Base-by-base conservation (phyloP, 2,113 vertebrate genomes). In the Tachycineta bicolor region DNA sequence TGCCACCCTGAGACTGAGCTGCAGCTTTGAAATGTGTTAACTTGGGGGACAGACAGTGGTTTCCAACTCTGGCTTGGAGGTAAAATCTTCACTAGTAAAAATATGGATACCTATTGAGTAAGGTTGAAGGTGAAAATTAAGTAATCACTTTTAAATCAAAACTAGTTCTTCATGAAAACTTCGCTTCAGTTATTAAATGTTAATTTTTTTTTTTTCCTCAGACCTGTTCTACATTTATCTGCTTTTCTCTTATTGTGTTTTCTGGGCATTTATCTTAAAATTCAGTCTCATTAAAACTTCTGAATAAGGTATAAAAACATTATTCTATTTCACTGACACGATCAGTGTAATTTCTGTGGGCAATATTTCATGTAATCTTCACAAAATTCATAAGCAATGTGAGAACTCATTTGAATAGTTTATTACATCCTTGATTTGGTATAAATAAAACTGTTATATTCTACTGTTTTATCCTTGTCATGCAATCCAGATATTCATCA, bases 331-430 rank as follows among this genome's bases (percentile, higher is more conserved):
- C 74, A 85, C 18, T 85, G 80, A 94, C 46, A 55, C 24, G n/a
- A 47, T 65, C 46, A 14, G 15, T 37, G 12, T 62, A 53, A 93
- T 65, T 95, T 91, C 44, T 49, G 29, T 76, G 31, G 65, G 65
- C 41, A 87, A 24, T 79, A 89, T 52, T 91, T 94, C 77, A 89
- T 41, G 53, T 65, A 62, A 64, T 76, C 14, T 24, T 89, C 67
- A 82, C 22, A 82, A 87, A 73, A 91, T 70, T 78, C 67, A 76
- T 77, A 91, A 87, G 16, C 10, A 69, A 70, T 73, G 16, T 55
- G 59, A 93, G 89, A 95, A 84, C 37, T 95, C 49, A 93, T 85
- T 96, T 83, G 50, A 76, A 87, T 79, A 76, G 31, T 83, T 96
- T 91, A 89, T 78, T 84, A 68, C 58, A 65, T 69, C 50, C 53